Percentiles rank a stretch among this genome's conserved stretches.
These are phyloP conservation scores for Chrysochloris asiatica DNA, from an alignment of 2,113 vertebrate genomes.

Conservation along the genomic window DNA sequence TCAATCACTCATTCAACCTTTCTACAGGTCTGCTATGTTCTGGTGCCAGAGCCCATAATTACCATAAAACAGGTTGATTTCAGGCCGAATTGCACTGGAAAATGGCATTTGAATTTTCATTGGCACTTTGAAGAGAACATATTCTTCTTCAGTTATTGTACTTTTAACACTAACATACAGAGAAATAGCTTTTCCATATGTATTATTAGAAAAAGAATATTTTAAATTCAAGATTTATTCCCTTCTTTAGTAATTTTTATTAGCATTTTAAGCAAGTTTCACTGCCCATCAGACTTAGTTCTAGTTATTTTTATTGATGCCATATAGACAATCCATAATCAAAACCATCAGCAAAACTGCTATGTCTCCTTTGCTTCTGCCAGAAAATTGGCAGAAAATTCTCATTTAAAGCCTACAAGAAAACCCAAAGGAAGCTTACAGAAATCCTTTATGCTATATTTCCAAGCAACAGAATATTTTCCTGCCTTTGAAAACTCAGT, in stretches of 20 bases:
- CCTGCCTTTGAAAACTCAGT: conserved; percentile 55
- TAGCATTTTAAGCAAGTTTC: conserved; percentile 65
- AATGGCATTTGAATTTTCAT: conserved; percentile 76
- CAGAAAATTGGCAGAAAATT: conserved; percentile 70
- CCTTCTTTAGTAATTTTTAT: conserved; percentile 65
- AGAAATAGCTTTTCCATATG: conserved; percentile 72
- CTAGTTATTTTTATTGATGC: conserved; percentile 64
- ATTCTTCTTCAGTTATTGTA: conserved; percentile 55
- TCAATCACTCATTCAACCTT: conserved; percentile 56
- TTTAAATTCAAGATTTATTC: conserved; percentile 65
- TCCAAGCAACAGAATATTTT: conserved; percentile 43
- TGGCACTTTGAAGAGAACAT: conserved; percentile 70
- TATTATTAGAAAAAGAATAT: conserved; percentile 64
- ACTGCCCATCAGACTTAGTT: conserved; percentile 58
- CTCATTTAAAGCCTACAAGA: conserved; percentile 67
- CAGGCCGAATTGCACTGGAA: conserved; percentile 71
- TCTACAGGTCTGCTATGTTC: conserved; percentile 54
- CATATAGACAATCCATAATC: conserved; percentile 65
- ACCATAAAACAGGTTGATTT: conserved; percentile 77
- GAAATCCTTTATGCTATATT: conserved; percentile 63
- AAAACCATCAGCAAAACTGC: conserved; percentile 53
- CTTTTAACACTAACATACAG: conserved; percentile 61
- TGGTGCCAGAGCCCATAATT: conserved; percentile 65
- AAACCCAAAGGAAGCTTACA: conserved; percentile 59
- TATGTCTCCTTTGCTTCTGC: conserved; percentile 42